Conservation (phyloP, 2,888 invertebrate genomes). For the Timema podura region DNA sequence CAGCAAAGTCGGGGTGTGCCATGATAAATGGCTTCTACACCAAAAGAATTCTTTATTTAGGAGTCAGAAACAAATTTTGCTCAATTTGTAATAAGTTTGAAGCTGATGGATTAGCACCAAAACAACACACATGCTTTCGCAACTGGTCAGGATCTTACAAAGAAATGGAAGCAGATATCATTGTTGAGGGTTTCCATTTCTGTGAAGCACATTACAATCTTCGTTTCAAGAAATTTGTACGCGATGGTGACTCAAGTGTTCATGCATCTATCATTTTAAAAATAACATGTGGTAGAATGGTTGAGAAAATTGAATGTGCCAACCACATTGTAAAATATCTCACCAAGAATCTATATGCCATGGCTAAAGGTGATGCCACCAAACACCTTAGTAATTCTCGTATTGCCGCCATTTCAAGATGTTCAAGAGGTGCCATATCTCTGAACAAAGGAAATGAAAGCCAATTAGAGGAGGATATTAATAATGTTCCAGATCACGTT, state of each 20-base stretch:
- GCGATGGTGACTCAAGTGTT: conserved; percentile 41
- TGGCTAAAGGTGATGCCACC: not conserved
- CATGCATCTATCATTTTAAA: conserved; percentile 35
- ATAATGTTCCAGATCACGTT: not conserved
- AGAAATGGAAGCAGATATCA: conserved; percentile 36
- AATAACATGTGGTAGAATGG: conserved; percentile 34
- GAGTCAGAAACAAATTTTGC: conserved; percentile 40
- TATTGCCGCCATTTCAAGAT: not conserved
- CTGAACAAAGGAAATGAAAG: not conserved
- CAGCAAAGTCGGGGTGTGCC: conserved; percentile 18
- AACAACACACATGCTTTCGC: too few species aligned
- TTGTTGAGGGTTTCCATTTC: conserved; percentile 38
- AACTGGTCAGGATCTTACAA: too few species aligned
- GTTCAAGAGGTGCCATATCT: not conserved
- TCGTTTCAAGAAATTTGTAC: conserved; percentile 37
- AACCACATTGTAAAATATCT: conserved; percentile 37
- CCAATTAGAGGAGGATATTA: not conserved
- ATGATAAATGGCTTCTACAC: conserved; percentile 29
- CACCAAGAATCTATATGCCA: conserved; percentile 7
- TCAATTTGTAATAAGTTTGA: conserved; percentile 35
- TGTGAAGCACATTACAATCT: conserved; percentile 37
- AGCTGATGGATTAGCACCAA: conserved; percentile 34
- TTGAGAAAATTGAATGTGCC: conserved; percentile 39
- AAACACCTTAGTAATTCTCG: not conserved
- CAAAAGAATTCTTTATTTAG: too few species aligned